Conservation (phyloP, 2,797 vertebrate genomes). For the Pteronotus mesoamericanus region DNA sequence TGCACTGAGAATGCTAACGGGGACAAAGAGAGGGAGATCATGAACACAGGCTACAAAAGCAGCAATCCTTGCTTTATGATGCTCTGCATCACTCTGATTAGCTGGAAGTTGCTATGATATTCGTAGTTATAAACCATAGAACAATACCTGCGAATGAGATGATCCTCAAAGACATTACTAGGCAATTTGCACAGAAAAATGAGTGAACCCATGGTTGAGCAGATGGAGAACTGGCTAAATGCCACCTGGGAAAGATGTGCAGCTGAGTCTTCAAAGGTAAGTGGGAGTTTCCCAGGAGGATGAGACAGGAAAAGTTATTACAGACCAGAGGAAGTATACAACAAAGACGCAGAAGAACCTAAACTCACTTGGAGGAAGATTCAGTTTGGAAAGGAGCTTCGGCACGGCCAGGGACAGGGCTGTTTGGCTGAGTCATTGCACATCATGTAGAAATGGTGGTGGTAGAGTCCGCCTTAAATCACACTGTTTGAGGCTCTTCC, state of each 20-base stretch:
- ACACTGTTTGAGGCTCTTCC: not conserved
- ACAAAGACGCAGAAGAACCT: not conserved
- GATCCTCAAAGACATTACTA: not conserved
- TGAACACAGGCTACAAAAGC: too few relatives aligned
- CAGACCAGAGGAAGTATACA: not conserved
- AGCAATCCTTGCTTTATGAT: not conserved
- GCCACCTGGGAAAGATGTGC: not conserved
- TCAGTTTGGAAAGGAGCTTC: not conserved
- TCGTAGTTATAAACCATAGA: not conserved
- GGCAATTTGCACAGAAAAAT: not conserved
- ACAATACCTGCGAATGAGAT: not conserved
- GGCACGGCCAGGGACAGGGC: not conserved
- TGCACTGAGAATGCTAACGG: not conserved
- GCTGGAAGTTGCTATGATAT: not conserved
- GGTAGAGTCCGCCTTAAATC: too few relatives aligned
- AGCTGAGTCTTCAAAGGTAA: not conserved
- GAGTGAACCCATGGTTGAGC: not conserved
- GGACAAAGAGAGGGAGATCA: not conserved
- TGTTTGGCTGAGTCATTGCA: rapidly evolving
- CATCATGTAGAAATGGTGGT: not conserved
- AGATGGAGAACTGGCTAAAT: not conserved
- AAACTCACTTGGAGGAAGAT: not conserved
- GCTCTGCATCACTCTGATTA: not conserved
- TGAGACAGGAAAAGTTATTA: not conserved
- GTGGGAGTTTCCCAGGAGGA: not conserved